These are phyloP conservation scores for Threskiornis aethiopicus DNA, from an alignment of 2,797 vertebrate species.

Conservation along the genomic window DNA sequence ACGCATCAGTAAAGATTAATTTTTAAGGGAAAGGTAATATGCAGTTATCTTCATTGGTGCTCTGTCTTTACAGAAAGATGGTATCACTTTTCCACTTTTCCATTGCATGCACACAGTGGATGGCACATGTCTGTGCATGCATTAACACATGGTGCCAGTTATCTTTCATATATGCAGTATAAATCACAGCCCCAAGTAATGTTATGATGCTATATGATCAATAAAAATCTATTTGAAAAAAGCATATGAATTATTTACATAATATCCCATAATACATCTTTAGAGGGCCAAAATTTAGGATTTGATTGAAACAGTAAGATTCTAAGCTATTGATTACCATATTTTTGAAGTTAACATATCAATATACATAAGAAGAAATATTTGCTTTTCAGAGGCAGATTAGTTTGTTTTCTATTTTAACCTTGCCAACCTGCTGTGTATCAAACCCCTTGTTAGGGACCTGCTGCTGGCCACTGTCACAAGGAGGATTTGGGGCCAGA, in stretches of 20 bases:
- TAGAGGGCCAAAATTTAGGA: not conserved
- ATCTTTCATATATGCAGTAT: not conserved
- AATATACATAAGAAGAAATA: not conserved
- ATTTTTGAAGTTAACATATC: not conserved
- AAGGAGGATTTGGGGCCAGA: not conserved
- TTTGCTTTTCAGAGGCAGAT: not conserved
- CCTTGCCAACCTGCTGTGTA: not conserved
- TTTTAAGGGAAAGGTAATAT: not conserved
- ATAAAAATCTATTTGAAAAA: not conserved
- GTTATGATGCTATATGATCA: not conserved
- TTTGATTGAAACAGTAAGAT: not conserved
- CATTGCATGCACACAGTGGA: not conserved
- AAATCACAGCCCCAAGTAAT: not conserved
- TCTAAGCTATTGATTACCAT: not conserved
- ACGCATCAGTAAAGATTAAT: not conserved
- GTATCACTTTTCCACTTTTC: not conserved
- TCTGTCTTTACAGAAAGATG: not conserved
- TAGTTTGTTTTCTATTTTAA: not conserved
- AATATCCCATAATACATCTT: not conserved
- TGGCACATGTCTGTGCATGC: not conserved
- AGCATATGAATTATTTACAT: not conserved
- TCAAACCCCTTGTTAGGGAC: not conserved
- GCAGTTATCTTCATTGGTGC: not conserved
- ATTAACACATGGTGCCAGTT: not conserved
- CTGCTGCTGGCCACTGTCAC: not conserved